Base-by-base conservation (phyloP, 2,113 vertebrate genomes). In the Sebastes fasciatus region DNA sequence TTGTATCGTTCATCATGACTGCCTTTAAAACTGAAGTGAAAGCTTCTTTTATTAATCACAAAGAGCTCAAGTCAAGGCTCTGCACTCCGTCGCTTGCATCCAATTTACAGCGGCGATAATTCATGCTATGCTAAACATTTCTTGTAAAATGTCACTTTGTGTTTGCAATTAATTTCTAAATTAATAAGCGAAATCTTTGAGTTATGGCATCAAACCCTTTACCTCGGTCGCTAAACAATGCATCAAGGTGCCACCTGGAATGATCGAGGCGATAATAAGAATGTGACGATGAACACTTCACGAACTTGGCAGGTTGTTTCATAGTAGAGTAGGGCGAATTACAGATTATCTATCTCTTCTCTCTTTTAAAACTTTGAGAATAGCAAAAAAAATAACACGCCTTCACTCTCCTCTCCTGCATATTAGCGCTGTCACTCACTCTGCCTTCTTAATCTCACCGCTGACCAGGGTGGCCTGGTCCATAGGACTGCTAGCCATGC, bases 61-160 rank as follows among this genome's bases (percentile, higher is more conserved):
- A 86, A 93, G 90, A 93, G 81, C 90, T 89, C 84, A 91, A 95
- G 91, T 93, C 92, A 93, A 93, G 93, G 93, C 94, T 96, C 90
- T 92, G 86, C 89, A 92, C 92, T 92, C 91, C 86, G 64, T 92
- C 86, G 91, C 90, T 93, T 90, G 92, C 93, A 94, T 95, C 92
- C 91, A 92, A 93, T 95, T 94, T 95, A 93, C 94, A 93, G 93
- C 95, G 88, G 93, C 91, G 90, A 94, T 94, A 95, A 96, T 95
- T 97, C 94, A 95, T 94, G 93, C 94, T 95, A 95, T 96, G 95
- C 95, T 96, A 96, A 96, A 95, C 95, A 96, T 96, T 95, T 94
- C 95, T 94, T 97, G 96, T 96, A 97, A 97, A 96, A 97, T 97
- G 96, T 97, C 96, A 97, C 94, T 95, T 95, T 87, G 92, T 94